phyloP scores from a whole-genome alignment of 2,888 invertebrate genomes.

The Pandemis heparana region DNA sequence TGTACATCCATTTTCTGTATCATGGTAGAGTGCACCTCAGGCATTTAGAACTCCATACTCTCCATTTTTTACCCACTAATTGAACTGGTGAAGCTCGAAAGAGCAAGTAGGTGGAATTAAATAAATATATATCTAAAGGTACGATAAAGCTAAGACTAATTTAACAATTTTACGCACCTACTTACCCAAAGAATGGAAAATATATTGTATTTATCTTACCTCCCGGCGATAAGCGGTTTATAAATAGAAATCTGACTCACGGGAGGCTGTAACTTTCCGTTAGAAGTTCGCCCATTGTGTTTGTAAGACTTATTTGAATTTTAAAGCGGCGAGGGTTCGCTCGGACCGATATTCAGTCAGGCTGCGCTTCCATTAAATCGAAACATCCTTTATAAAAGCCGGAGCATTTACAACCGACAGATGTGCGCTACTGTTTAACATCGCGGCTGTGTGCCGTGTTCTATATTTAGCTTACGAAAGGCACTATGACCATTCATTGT shows the following conservation, averaged over 20 bases:
- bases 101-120: neutral
- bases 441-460: slow-evolving; percentile 67
- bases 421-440: slow-evolving; percentile 73
- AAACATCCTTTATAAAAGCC: slow-evolving; percentile 52
- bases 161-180: neutral
- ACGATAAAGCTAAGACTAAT: neutral
- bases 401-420: slow-evolving; percentile 65
- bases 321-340: slow-evolving; percentile 22
- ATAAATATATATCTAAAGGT: neutral
- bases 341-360: slow-evolving; percentile 21
- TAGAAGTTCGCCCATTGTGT: slow-evolving; percentile 21
- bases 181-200: slow-evolving; percentile 11
- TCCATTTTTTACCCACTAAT: neutral
- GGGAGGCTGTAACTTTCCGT: slow-evolving; percentile 43
- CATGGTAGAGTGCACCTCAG: neutral
- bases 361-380: slow-evolving; percentile 40
- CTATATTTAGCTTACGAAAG: slow-evolving; percentile 84
- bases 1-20: neutral
- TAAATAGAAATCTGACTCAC: slow-evolving; percentile 33
- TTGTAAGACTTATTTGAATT: slow-evolving; percentile 14
- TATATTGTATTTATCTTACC: slow-evolving; percentile 13
- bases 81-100: neutral
- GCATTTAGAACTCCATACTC: neutral
- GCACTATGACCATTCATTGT: slow-evolving; percentile 76
- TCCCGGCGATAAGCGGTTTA: slow-evolving; percentile 27